Evolutionary conservation across 2,797 vertebrate species (phyloP), one percentile per base, ranked within the genome.

Genomic region (Tangara arthus): DNA sequence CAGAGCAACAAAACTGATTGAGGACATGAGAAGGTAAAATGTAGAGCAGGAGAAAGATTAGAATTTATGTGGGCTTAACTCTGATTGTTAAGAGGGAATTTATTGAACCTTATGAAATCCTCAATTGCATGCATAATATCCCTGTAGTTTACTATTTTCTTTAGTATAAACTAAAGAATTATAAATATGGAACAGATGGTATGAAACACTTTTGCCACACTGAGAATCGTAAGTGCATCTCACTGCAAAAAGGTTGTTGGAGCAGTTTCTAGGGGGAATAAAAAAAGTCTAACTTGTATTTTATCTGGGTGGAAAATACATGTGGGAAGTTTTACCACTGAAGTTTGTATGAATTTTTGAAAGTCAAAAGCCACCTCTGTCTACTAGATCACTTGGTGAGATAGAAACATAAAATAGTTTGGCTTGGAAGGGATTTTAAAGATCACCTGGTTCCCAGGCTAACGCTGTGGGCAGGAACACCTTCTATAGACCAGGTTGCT

Each of bases 121-220:
- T 95, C 87, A 94, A 93, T 60, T 95, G 87, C 84, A 94, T 82
- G 66, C 68, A 96, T 95, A 96, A 97, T 95, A 75, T 88, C 90
- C 87, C 85, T 95, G 88, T 95, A 92, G 79, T 94, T 97, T 97
- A 95, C 80, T 59, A 63, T 94, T 96, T 97, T 66, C 91, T 93
- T 86, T 96, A 94, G 94, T 96, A 93, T 93, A 95, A 97, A 93
- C 63, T 56, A 95, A 96, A 76, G 92, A 95, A 92, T 79, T 80
- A 94, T 89, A 95, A 96, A 96, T 94, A 95, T 80, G 84, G 91
- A 97, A 94, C 97, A 97, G 92, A 96, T 97, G 95, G 95, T 81
- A 94, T 94, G 82, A 96, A 94, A 88, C 92, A 94, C 13, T 3
- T 94, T 97, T 97, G 92, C 65, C 68, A 84, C 93, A 86, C 41